Conservation (phyloP, 2,888 invertebrate species). For the Campopleginae sp. region DNA sequence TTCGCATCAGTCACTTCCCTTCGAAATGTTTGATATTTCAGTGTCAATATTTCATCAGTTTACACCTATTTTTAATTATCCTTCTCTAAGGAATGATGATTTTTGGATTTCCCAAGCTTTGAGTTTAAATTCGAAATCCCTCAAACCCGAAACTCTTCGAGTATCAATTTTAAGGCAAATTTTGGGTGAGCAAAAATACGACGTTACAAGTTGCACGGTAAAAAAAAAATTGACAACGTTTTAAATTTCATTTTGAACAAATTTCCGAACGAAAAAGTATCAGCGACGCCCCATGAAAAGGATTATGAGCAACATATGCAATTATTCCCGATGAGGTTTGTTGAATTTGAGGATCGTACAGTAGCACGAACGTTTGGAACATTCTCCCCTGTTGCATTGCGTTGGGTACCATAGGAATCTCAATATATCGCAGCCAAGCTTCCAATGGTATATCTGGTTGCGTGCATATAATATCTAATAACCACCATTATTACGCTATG, state of each 20-base stretch:
- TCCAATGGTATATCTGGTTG: conserved; percentile 38
- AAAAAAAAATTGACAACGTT: too few relatives aligned
- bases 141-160: neutral
- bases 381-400: conserved; percentile 38
- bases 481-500: conserved; percentile 53
- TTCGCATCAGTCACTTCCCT: neutral
- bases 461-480: conserved; percentile 55
- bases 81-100: too few relatives aligned
- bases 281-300: neutral
- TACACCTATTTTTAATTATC: neutral
- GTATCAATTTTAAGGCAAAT: neutral
- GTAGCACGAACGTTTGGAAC: conserved; percentile 7
- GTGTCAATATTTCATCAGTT: neutral
- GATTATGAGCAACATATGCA: neutral
- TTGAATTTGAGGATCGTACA: conserved; percentile 17
- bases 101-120: neutral
- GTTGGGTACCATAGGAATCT: conserved; percentile 51
- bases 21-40: neutral
- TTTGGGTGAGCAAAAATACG: neutral
- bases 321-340: conserved; percentile 12
- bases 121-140: neutral
- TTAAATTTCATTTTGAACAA: too few relatives aligned
- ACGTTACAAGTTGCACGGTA: too few relatives aligned
- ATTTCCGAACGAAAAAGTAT: neutral
- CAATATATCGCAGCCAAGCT: conserved; percentile 53